Evolutionary conservation across 2,797 vertebrate genomes (phyloP), one percentile per base, ranked within the genome.

Genomic region (Pseudomugil gertrudae): DNA sequence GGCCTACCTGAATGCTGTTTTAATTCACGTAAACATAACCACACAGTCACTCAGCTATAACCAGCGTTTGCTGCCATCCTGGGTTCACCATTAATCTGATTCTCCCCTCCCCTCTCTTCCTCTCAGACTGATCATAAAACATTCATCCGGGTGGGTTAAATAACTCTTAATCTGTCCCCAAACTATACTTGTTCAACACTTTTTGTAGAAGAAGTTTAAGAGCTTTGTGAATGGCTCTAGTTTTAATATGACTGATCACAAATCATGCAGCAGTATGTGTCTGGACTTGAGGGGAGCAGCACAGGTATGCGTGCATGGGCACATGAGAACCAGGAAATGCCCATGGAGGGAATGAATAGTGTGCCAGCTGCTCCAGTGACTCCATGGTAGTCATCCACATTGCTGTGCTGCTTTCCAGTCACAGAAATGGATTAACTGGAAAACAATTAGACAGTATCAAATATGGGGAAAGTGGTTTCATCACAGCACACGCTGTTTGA

Each of bases 241-340:
- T 56, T 71, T 50, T 64, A 24, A 45, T 43, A 23, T 60, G 61
- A 51, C 57, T 75, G 50, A 65, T 40, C 66, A 59, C 26, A 55
- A 30, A 51, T 27, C 38, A 36, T 65, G 38, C 27, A 45, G 58
- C 23, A 55, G 23, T 15, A 0, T 40, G 15, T 50, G 69, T 66
- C 40, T 75, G 63, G 57, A 72, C 58, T 53, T 69, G 60, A 69
- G 43, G 32, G 40, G 63, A 65, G 63, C 5, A 62, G 73, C 72
- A 67, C 57, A 53, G 69, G 55, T 69, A 57, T 74, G 72, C 65
- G 76, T 52, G 61, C 83, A 88, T 56, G 73, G 75, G 57, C 71
- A 74, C 70, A 82, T 57, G 57, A 76, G 66, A 89, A 88, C 69
- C 85, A 91, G 88, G 89, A 89, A 90, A 90, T 90, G 83, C 77